Percentiles rank a stretch among this genome's conserved stretches.
Evolutionary conservation across 2,888 invertebrate species (phyloP).

Genomic region (Drosophila nr. fundita): DNA sequence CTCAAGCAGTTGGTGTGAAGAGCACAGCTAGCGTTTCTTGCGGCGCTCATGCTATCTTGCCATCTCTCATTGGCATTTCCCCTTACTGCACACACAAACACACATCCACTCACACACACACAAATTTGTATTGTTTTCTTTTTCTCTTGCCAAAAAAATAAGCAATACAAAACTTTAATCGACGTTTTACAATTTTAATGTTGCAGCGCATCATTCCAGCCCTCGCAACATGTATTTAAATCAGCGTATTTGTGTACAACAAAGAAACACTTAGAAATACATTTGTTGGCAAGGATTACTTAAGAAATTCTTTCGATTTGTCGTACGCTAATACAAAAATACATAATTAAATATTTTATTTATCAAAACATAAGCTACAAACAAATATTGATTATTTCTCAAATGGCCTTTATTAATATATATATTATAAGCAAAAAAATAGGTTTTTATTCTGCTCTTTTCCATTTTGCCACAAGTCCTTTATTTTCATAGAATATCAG

Average conservation of each 20-base stretch:
- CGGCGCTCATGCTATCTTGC: constrained; percentile 16
- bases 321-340: background rate
- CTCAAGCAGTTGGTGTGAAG: constrained; percentile 37
- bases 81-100: constrained; percentile 43
- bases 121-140: constrained; percentile 23
- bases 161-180: constrained; percentile 71
- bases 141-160: constrained; percentile 45
- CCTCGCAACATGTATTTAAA: constrained; percentile 50
- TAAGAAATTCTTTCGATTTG: background rate
- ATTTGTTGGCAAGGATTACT: constrained; percentile 3
- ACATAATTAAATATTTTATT: background rate
- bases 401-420: background rate
- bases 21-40: constrained; percentile 33
- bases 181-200: constrained; percentile 70
- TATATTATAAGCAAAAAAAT: background rate
- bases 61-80: constrained; percentile 48
- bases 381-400: background rate
- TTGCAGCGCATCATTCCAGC: constrained; percentile 42
- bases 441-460: background rate
- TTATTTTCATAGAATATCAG: background rate
- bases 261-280: constrained; percentile 52
- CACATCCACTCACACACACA: constrained; percentile 1
- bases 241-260: constrained; percentile 41
- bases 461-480: background rate
- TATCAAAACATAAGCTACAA: background rate